These are phyloP conservation scores for Erebia aethiops DNA, from an alignment of 2,888 invertebrate species.

Conservation along the genomic window DNA sequence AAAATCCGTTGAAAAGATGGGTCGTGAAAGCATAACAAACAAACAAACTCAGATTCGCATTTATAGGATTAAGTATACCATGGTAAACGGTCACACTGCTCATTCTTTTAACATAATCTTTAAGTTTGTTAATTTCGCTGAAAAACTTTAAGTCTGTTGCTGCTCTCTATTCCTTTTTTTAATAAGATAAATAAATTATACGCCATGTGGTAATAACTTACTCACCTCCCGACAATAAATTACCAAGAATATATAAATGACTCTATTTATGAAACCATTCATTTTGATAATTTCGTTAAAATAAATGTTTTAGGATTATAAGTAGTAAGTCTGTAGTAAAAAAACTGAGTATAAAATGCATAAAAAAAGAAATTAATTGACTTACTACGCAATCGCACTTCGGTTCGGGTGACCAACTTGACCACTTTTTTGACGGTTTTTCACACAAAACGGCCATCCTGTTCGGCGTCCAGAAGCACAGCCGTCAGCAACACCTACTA, in stretches of 20 bases:
- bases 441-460: too few species aligned
- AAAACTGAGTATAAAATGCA: background rate
- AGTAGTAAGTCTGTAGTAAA: background rate
- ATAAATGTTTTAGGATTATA: background rate
- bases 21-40: too few species aligned
- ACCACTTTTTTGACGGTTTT: background rate
- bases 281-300: background rate
- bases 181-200: background rate
- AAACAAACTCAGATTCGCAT: too few species aligned
- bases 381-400: background rate
- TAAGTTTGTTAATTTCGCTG: too few species aligned
- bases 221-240: conserved; percentile 17
- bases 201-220: background rate
- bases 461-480: too few species aligned
- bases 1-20: too few species aligned
- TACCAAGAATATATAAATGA: conserved; percentile 1
- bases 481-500: too few species aligned
- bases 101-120: too few species aligned
- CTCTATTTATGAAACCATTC: background rate
- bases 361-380: background rate
- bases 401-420: background rate
- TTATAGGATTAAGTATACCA: too few species aligned
- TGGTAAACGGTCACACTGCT: too few species aligned
- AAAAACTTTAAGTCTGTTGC: background rate
- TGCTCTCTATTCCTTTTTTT: background rate